Conservation (phyloP, 2,888 invertebrate genomes). For the Campaea margaritaria region DNA sequence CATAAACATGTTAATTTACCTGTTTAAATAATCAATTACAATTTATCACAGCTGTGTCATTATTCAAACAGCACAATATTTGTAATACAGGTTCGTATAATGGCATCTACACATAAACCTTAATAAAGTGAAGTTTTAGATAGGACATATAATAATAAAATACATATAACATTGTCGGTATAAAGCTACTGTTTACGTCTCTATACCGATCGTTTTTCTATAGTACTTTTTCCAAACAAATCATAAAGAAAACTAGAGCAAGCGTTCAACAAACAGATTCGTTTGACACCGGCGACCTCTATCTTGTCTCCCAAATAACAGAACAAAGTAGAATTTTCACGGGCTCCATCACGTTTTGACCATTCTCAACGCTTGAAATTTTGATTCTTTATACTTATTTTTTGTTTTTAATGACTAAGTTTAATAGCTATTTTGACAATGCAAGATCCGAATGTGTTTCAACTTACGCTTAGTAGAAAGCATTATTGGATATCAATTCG, state of each 20-base stretch:
- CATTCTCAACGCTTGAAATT: constrained; percentile 40
- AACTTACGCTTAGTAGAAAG: too few species aligned
- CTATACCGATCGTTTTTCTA: background rate
- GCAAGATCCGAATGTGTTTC: background rate
- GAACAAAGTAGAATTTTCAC: constrained; percentile 39
- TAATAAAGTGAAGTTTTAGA: constrained; percentile 24
- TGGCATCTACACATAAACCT: constrained; percentile 9
- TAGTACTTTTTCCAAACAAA: constrained; percentile 1
- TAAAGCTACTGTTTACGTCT: constrained; percentile 17
- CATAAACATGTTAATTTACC: background rate
- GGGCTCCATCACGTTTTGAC: constrained; percentile 31
- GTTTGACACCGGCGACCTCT: constrained; percentile 24
- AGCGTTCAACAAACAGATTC: constrained; percentile 14
- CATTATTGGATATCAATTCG: too few species aligned
- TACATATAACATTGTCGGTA: constrained; percentile 15
- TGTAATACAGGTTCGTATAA: constrained; percentile 15
- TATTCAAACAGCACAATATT: background rate
- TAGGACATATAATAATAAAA: constrained; percentile 15
- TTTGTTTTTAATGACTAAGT: background rate
- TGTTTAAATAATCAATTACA: too few species aligned
- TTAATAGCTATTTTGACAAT: background rate
- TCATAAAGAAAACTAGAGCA: background rate
- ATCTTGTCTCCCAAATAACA: constrained; percentile 22
- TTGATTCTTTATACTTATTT: constrained; percentile 26
- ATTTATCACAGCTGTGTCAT: constrained; percentile 6